phyloP scores from a whole-genome alignment of 2,797 vertebrate species.

The Syncerus caffer region DNA sequence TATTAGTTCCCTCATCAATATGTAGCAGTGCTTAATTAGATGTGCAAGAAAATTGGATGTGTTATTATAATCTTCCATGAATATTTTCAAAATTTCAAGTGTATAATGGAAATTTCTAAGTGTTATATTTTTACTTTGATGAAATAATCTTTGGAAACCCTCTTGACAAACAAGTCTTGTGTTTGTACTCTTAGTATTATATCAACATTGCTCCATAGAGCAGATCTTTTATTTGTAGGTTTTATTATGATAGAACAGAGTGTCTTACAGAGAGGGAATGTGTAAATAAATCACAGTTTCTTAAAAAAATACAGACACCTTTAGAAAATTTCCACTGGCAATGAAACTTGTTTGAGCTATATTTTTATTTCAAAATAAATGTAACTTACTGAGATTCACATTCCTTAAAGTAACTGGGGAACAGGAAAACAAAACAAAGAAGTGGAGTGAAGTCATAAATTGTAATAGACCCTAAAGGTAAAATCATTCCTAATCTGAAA shows the following conservation, averaged over 20 bases:
- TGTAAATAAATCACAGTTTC: constrained; percentile 65
- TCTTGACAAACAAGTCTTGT: constrained; percentile 45
- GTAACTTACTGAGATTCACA: constrained; percentile 34
- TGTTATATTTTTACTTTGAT: constrained; percentile 37
- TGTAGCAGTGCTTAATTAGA: background rate
- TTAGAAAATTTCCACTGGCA: constrained; percentile 62
- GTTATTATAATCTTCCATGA: background rate
- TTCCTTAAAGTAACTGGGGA: constrained; percentile 54
- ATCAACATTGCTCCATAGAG: constrained; percentile 33
- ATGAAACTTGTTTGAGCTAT: constrained; percentile 60
- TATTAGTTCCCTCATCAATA: background rate
- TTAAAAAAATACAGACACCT: constrained; percentile 62
- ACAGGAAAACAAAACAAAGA: constrained; percentile 62
- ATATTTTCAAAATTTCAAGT: constrained; percentile 41
- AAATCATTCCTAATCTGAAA: constrained; percentile 3
- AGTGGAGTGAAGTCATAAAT: constrained; percentile 27
- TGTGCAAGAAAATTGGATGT: background rate
- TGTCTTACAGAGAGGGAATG: constrained; percentile 44
- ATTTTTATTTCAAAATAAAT: constrained; percentile 76
- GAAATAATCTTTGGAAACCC: constrained; percentile 43
- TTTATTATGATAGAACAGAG: constrained; percentile 50
- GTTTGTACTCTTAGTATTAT: constrained; percentile 46
- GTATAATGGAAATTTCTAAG: background rate
- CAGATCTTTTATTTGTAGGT: constrained; percentile 28
- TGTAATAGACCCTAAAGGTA: background rate